A percentile compares a stretch with the other conserved stretches of the same genome.
These are phyloP conservation scores for Coptodon bakossiorum DNA, from an alignment of 2,113 vertebrate species.

Conservation along the genomic window DNA sequence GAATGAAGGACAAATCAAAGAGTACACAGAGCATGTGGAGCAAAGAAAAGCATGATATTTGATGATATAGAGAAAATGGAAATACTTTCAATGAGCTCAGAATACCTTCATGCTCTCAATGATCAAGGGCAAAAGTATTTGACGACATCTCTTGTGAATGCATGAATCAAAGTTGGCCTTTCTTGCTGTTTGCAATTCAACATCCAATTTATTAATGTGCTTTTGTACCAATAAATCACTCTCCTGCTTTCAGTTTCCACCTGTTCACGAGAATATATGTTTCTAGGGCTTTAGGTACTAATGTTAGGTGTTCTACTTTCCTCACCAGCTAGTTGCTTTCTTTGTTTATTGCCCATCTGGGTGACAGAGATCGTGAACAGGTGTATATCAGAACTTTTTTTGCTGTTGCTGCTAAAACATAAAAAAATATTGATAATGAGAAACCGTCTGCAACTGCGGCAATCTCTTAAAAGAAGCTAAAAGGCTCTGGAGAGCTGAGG, in stretches of 20 bases:
- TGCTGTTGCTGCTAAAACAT: neutral
- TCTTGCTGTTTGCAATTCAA: neutral
- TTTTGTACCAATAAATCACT: neutral
- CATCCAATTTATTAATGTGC: neutral
- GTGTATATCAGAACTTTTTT: neutral
- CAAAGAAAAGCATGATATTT: neutral
- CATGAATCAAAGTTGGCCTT: neutral
- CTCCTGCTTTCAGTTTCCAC: neutral
- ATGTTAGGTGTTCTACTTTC: slow-evolving; percentile 1
- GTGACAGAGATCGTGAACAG: neutral
- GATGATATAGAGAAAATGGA: neutral
- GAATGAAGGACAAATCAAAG: neutral
- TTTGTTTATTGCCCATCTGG: neutral
- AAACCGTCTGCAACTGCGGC: neutral
- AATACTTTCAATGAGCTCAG: neutral
- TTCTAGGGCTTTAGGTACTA: neutral
- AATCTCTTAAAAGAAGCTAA: neutral
- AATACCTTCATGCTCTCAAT: neutral
- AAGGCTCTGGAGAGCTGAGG: neutral
- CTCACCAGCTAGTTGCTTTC: neutral
- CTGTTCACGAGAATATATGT: neutral
- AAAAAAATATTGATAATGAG: neutral
- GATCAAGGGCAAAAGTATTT: neutral
- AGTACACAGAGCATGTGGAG: neutral
- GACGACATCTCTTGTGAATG: neutral